A percentile compares a stretch with the other conserved stretches of the same genome.
These are phyloP conservation scores for Sciurus vulgaris DNA, from an alignment of 2,797 vertebrate genomes.

Conservation along the genomic window DNA sequence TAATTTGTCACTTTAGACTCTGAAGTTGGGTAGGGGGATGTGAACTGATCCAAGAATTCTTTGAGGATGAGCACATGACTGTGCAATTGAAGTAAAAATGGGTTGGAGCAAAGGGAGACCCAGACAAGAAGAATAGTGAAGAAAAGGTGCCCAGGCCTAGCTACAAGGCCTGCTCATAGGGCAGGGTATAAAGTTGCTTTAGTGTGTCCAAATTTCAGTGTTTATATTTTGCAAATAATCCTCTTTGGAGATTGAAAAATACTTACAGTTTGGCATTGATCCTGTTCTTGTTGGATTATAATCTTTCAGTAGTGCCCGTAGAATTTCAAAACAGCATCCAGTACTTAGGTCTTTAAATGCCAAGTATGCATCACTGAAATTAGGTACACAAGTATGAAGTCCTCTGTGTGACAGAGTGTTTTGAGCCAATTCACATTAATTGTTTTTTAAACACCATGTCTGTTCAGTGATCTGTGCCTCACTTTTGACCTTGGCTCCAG, in stretches of 20 bases:
- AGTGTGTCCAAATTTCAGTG: background rate
- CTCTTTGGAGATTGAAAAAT: constrained; percentile 36
- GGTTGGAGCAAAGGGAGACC: background rate
- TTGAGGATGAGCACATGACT: background rate
- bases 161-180: background rate
- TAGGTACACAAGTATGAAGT: constrained; percentile 35
- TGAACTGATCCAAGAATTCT: background rate
- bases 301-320: background rate
- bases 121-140: background rate
- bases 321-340: constrained; percentile 38
- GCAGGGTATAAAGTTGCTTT: background rate
- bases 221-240: constrained; percentile 45
- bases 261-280: background rate
- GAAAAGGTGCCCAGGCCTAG: background rate
- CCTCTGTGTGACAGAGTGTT: background rate
- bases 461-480: constrained; percentile 17
- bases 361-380: constrained; percentile 34
- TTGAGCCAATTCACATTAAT: constrained; percentile 14
- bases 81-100: background rate
- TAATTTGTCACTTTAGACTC: background rate
- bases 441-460: constrained; percentile 8
- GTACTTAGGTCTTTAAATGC: constrained; percentile 54
- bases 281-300: background rate
- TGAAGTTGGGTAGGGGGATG: background rate
- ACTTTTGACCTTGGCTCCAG: constrained; percentile 38